Evolutionary conservation across 2,797 vertebrate genomes (phyloP).

Genomic region (Acanthis flammea): DNA sequence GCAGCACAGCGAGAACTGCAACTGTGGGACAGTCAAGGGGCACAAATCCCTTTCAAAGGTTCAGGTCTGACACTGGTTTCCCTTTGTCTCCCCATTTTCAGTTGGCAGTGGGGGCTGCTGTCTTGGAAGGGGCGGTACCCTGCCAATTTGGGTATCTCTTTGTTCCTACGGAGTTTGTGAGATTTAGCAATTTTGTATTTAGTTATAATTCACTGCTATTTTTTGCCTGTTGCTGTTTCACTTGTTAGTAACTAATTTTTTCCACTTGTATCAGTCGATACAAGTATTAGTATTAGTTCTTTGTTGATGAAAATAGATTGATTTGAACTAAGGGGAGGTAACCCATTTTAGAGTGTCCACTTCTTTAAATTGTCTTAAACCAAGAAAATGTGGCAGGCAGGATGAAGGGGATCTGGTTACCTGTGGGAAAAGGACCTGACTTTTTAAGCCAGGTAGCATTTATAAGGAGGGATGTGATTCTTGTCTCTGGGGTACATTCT

Average conservation of each 20-base stretch:
- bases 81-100: neutral
- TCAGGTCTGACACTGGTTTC: rapidly evolving
- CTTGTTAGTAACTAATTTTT: neutral
- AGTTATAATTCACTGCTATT: neutral
- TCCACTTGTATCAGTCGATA: too few relatives aligned
- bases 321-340: neutral
- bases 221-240: neutral
- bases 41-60: neutral
- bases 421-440: neutral
- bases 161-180: neutral
- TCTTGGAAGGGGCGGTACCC: neutral
- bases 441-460: neutral
- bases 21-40: rapidly evolving
- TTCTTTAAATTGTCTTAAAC: neutral
- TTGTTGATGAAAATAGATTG: neutral
- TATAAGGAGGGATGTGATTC: neutral
- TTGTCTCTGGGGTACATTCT: rapidly evolving
- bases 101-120: neutral
- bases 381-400: neutral
- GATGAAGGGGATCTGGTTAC: neutral
- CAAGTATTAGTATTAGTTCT: neutral
- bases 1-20: neutral
- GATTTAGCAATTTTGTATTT: neutral
- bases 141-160: neutral
- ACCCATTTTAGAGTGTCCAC: neutral